Evolutionary conservation across 2,888 invertebrate species (phyloP).

Genomic region (Campoplex capitator): DNA sequence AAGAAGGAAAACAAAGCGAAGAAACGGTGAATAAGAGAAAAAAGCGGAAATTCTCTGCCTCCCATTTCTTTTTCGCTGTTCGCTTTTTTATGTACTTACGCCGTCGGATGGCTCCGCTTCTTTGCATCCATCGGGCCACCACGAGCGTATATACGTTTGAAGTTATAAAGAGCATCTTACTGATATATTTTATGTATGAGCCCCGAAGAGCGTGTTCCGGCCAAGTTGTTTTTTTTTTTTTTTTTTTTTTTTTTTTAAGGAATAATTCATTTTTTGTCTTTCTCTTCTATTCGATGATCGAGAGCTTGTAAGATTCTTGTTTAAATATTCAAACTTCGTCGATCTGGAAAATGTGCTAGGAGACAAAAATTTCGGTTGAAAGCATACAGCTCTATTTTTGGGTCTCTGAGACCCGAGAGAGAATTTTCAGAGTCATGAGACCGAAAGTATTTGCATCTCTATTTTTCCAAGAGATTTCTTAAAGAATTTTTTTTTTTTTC

Average conservation of each 20-base stretch:
- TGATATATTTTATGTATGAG: neutral
- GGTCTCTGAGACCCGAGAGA: neutral
- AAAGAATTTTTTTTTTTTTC: too few relatives aligned
- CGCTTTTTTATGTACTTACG: neutral
- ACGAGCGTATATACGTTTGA: neutral
- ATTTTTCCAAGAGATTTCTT: too few relatives aligned
- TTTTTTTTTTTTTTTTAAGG: neutral
- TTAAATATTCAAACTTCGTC: neutral
- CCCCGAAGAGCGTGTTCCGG: neutral
- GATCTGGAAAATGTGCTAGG: neutral
- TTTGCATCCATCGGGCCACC: neutral
- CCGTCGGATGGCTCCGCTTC: neutral
- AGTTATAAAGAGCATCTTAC: neutral
- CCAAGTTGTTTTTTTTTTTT: neutral
- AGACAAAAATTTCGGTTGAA: too few relatives aligned
- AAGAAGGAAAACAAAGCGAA: neutral
- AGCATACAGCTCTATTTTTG: neutral
- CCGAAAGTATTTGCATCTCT: too few relatives aligned
- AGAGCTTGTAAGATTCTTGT: neutral
- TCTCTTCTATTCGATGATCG: neutral
- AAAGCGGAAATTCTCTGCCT: neutral
- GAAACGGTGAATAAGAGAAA: conserved; percentile 13
- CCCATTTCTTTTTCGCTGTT: neutral
- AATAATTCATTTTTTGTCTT: neutral
- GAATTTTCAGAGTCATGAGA: too few relatives aligned